Base-by-base conservation (phyloP, 2,797 vertebrate species). In the Ctenochaetus hawaiiensis region DNA sequence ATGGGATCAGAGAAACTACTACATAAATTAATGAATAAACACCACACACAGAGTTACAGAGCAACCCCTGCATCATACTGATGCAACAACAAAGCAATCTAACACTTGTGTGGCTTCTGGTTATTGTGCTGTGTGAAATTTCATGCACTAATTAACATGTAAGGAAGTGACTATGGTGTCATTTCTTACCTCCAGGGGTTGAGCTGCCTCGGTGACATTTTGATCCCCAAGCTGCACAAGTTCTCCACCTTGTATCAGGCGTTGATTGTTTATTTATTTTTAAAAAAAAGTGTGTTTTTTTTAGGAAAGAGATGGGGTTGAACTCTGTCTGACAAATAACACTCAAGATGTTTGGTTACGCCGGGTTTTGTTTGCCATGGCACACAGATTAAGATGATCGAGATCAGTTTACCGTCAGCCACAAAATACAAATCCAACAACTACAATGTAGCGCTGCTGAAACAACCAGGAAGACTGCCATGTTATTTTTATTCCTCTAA, bases 71-170 rank as follows among this genome's bases (percentile, higher is more conserved):
- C 89, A 94, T 90, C 90, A 87, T 79, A 88, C 92, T 96, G 95
- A 96, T 90, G 95, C 95, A 96, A 96, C 92, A 92, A 93, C 93
- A 93, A 94, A 94, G 95, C 94, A 96, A 96, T 89, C 86, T 71
- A 84, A 81, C 70, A 78, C 84, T 80, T 37, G 75, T 45, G 64
- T 74, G 83, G 86, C 83, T 87, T 75, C 87, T 90, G 88, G 82
- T 90, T 90, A 85, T 87, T 80, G 83, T 80, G 83, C 81, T 58
- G 67, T 85, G 84, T 76, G 82, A 85, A 78, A 87, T 88, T 87
- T 81, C 83, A 87, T 82, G 86, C 77, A 70, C 85, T 92, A 92
- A 95, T 95, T 93, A 94, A 86, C 87, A 87, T 84, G 91, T 86
- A 79, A 83, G 88, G 80, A 89, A 89, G 86, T 82, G 87, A 89